Percentiles rank a stretch among this genome's conserved stretches.
phyloP scores from a whole-genome alignment of 2,113 vertebrate species.

The Heptranchias perlo region DNA sequence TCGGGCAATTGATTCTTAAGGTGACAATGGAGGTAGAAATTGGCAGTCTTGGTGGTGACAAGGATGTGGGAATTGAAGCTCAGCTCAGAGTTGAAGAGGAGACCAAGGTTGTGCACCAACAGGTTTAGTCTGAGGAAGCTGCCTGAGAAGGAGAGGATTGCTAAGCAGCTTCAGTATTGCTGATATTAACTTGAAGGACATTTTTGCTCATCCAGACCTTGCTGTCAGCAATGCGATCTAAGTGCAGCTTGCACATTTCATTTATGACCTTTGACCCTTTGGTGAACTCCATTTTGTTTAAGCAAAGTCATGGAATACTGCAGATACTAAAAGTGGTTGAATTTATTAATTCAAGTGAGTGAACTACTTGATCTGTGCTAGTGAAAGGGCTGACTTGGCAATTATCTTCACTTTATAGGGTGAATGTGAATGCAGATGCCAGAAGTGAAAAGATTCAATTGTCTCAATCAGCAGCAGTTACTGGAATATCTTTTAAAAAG shows the following conservation, averaged over 20 bases:
- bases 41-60: not conserved
- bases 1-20: not conserved
- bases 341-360: constrained; percentile 6
- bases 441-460: not conserved
- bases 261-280: not conserved
- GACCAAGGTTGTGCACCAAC: not conserved
- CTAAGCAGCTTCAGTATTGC: not conserved
- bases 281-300: not conserved
- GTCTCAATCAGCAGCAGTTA: constrained; percentile 11
- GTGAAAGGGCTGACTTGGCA: constrained; percentile 2
- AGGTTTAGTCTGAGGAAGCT: not conserved
- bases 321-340: not conserved
- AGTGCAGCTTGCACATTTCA: not conserved
- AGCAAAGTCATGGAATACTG: not conserved
- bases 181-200: not conserved
- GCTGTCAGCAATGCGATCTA: not conserved
- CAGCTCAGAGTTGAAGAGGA: too few relatives aligned
- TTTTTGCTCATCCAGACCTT: not conserved
- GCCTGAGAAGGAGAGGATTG: not conserved
- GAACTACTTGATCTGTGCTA: not conserved
- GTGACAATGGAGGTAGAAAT: not conserved
- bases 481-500: not conserved
- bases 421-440: not conserved
- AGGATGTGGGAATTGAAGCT: not conserved
- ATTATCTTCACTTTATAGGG: not conserved